These are phyloP conservation scores for Hystrix brachyura DNA, from an alignment of 2,113 vertebrate species.

Conservation along the genomic window DNA sequence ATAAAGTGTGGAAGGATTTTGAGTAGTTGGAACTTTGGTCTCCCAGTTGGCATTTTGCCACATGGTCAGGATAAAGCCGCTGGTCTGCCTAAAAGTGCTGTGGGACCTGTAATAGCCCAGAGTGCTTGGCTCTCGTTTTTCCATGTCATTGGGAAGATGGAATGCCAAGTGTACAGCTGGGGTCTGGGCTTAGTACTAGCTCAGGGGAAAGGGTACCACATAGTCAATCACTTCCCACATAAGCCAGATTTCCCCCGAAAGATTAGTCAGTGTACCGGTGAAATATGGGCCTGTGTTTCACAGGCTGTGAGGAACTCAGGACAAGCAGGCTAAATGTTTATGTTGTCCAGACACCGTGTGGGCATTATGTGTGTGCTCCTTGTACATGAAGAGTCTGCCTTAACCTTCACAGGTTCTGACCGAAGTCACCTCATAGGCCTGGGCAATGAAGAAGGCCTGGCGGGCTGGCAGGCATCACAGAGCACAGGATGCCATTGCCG, in stretches of 20 bases:
- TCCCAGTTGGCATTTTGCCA: slow-evolving; percentile 41
- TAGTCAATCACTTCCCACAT: slow-evolving; percentile 74
- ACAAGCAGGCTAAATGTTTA: background rate
- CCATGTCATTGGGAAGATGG: slow-evolving; percentile 66
- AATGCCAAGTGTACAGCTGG: slow-evolving; percentile 70
- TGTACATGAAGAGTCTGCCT: background rate
- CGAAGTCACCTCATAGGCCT: background rate
- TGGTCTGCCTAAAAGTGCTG: background rate
- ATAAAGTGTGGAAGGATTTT: slow-evolving; percentile 25
- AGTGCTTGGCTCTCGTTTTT: slow-evolving; percentile 71
- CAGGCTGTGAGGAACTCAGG: background rate
- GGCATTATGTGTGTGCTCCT: background rate
- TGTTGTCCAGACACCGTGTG: background rate
- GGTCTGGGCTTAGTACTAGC: slow-evolving; percentile 70
- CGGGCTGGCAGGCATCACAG: background rate
- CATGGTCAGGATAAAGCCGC: background rate
- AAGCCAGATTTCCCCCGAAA: slow-evolving; percentile 52
- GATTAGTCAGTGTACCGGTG: slow-evolving; percentile 55
- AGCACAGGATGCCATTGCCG: accelerated
- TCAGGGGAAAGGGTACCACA: slow-evolving; percentile 57
- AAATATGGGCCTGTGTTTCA: slow-evolving; percentile 25
- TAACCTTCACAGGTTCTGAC: background rate
- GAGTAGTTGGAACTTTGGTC: background rate
- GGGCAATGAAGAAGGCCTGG: background rate
- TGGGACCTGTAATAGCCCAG: slow-evolving; percentile 52